A percentile compares a stretch with the other conserved stretches of the same genome.
Evolutionary conservation across 2,797 vertebrate genomes (phyloP).

Genomic region (Tinamus major): DNA sequence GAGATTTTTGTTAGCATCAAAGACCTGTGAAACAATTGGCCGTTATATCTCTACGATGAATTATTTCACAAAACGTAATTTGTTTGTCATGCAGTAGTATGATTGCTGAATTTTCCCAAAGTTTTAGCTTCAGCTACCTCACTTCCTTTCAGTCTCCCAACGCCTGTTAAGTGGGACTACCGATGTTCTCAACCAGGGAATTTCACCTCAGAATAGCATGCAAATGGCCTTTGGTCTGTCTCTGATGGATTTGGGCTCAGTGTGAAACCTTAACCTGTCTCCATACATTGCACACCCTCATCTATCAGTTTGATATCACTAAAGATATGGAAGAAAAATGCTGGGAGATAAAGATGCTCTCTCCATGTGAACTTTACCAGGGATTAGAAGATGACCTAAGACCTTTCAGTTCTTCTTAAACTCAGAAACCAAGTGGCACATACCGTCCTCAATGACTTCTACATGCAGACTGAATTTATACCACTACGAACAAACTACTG

Average conservation of each 20-base stretch:
- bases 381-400: not conserved
- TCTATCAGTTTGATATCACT: not conserved
- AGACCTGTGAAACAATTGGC: not conserved
- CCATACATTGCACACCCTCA: not conserved
- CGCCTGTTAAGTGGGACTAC: not conserved
- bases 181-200: not conserved
- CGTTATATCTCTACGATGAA: not conserved
- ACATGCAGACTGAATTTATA: not conserved
- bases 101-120: not conserved
- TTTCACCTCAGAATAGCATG: not conserved
- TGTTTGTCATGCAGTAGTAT: not conserved
- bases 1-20: not conserved
- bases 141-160: not conserved
- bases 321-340: not conserved
- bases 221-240: not conserved
- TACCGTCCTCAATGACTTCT: not conserved
- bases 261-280: fast-evolving
- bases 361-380: not conserved
- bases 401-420: not conserved
- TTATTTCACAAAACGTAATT: not conserved
- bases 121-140: not conserved
- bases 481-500: not conserved
- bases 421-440: not conserved
- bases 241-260: not conserved
- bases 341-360: not conserved